Evolutionary conservation across 2,888 invertebrate genomes (phyloP), one percentile per base, ranked within the genome.

Genomic region (Helobdella robusta): DNA sequence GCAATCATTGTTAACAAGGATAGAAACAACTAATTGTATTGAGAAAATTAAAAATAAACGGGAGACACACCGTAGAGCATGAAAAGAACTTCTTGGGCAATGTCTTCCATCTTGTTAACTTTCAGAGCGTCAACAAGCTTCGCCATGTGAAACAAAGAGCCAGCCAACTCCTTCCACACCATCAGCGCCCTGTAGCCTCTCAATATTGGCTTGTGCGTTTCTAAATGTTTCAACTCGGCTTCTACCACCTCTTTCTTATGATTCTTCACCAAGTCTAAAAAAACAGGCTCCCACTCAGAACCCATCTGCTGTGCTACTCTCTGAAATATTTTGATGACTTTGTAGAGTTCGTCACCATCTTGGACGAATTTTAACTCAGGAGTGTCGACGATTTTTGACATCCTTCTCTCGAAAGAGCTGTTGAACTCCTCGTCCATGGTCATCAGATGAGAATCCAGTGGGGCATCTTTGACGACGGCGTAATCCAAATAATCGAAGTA

Each of bases 111-210:
- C 8, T 67, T 50, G 65, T 30, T 32, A 5, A 18, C 18, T 25
- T 58, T 40, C 4, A 67, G 62, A 28, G 58, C 61, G 6, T 67
- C 65, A 6, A 67, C 36, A 15, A 67, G 65, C n/a, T 61, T 44
- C 25, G 48, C 40, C 6, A 61, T 48, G 11, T 65, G 58, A 40
- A 65, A 65, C 20, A 34, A 20, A 25, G 30, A 36, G 6, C 65
- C 65, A 15, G 59, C 23, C 11, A 62, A 18, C 23, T 67, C 67
- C 48, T 62, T 65, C 67, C 68, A 68, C 23, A 40, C 48, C 34
- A 60, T 66, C 30, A 68, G 50, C 5, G 68, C 66, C 46, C 64
- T 59, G 61, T 66, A 66, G 5, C 64, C 68, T 46, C 56, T 59
- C 30, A 67, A 62, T 34, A 67, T 48, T 6, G 67, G 67, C 50